phyloP scores from a whole-genome alignment of 2,888 invertebrate species.

The Dynastes grantii region DNA sequence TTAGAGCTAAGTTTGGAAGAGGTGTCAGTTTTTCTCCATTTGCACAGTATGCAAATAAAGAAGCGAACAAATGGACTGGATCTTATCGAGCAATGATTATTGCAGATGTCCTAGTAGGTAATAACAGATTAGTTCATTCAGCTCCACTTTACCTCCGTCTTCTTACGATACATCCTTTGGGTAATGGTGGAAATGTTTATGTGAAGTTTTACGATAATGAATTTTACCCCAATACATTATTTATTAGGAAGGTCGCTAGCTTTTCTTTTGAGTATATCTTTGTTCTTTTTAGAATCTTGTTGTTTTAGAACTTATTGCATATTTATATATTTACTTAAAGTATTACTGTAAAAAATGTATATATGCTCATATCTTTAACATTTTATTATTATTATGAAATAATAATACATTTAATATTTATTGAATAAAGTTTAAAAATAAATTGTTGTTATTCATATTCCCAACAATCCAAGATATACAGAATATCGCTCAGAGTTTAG shows the following conservation, averaged over 20 bases:
- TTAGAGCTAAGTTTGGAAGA: slow-evolving; percentile 60
- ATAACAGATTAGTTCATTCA: slow-evolving; percentile 40
- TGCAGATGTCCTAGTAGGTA: slow-evolving; percentile 63
- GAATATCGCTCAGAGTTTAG: too few species aligned
- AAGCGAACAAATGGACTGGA: slow-evolving; percentile 58
- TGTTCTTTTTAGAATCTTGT: too few species aligned
- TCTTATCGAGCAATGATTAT: slow-evolving; percentile 62
- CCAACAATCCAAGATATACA: too few species aligned
- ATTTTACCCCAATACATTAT: slow-evolving; percentile 66
- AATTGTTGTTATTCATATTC: too few species aligned
- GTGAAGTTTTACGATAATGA: slow-evolving; percentile 67
- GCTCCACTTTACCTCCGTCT: slow-evolving; percentile 56
- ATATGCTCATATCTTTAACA: too few species aligned
- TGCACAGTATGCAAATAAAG: slow-evolving; percentile 60
- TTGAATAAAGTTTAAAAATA: too few species aligned
- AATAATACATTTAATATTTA: too few species aligned
- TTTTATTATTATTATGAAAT: too few species aligned
- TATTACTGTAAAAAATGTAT: too few species aligned
- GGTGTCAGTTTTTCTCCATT: slow-evolving; percentile 64
- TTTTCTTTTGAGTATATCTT: too few species aligned
- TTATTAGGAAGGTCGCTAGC: slow-evolving; percentile 53
- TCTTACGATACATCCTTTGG: slow-evolving; percentile 64
- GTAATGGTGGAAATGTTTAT: slow-evolving; percentile 60
- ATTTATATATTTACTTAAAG: too few species aligned
- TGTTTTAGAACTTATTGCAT: too few species aligned